phyloP scores from a whole-genome alignment of 2,888 invertebrate species.

The Diplolepis rosae region DNA sequence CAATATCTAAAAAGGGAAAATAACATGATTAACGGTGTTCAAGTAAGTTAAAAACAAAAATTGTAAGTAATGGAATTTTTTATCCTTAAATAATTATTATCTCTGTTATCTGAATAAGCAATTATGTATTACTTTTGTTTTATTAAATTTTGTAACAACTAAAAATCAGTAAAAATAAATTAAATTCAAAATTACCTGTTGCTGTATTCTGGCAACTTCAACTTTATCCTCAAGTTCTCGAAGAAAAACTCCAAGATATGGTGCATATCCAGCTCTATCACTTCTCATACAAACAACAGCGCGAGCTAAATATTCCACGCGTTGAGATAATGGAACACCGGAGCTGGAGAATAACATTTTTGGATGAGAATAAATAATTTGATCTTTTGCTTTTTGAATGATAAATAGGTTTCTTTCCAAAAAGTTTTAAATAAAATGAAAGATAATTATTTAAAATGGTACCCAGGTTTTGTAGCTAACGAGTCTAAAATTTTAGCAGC shows the following conservation, averaged over 20 bases:
- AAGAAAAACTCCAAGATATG: conserved; percentile 84
- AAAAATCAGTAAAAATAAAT: too few relatives aligned
- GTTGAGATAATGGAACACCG: conserved; percentile 83
- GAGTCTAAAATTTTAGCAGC: conserved; percentile 93
- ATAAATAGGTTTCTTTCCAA: too few relatives aligned
- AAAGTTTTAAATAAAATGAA: neutral
- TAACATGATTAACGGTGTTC: neutral
- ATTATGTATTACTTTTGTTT: too few relatives aligned
- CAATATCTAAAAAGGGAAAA: conserved; percentile 75
- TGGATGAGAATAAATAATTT: conserved; percentile 10
- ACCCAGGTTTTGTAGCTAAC: conserved; percentile 86
- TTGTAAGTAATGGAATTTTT: too few relatives aligned
- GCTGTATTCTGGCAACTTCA: conserved; percentile 92
- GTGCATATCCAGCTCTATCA: conserved; percentile 84
- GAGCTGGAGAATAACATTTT: conserved; percentile 75
- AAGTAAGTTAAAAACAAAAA: too few relatives aligned
- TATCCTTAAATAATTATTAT: too few relatives aligned
- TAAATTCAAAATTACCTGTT: too few relatives aligned
- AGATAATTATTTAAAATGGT: conserved; percentile 47
- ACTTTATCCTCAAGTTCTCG: conserved; percentile 94
- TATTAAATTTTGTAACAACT: too few relatives aligned
- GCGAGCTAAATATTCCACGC: conserved; percentile 92
- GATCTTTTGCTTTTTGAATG: too few relatives aligned
- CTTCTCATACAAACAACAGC: conserved; percentile 97
- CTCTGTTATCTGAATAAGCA: too few relatives aligned